A percentile compares a stretch with the other conserved stretches of the same genome.
phyloP scores from a whole-genome alignment of 2,888 invertebrate genomes.

The Zootermopsis nevadensis region DNA sequence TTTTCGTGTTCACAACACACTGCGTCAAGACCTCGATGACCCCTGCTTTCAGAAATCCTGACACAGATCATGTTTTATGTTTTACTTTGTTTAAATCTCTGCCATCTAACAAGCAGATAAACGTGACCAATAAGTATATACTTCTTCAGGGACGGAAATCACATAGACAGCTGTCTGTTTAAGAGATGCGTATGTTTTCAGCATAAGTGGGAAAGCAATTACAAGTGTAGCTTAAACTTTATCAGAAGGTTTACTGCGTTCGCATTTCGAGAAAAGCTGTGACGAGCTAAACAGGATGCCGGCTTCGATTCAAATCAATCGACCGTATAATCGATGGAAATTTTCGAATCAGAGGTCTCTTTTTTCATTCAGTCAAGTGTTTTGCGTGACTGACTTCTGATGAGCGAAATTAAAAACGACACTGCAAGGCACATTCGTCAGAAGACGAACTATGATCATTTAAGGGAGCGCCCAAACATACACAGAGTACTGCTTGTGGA shows the following conservation, averaged over 20 bases:
- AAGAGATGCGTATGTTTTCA: background rate
- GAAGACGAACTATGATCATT: no score
- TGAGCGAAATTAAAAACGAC: background rate
- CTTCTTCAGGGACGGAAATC: background rate
- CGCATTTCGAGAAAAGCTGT: background rate
- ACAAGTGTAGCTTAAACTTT: background rate
- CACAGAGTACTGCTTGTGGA: no score
- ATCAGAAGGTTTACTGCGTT: background rate
- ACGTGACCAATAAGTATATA: background rate
- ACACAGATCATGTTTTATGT: slow-evolving; percentile 12
- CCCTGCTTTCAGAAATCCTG: background rate
- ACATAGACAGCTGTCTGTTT: background rate
- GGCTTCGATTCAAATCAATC: slow-evolving; percentile 24
- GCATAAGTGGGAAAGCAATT: slow-evolving; percentile 1
- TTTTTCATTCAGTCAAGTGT: slow-evolving; percentile 27
- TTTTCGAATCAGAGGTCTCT: slow-evolving; percentile 9
- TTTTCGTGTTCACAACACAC: no score
- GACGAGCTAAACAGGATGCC: slow-evolving; percentile 5
- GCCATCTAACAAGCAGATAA: slow-evolving; percentile 1
- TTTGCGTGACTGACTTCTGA: slow-evolving; percentile 45
- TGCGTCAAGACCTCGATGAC: slow-evolving; percentile 5
- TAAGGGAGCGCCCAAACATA: no score
- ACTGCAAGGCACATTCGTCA: no score
- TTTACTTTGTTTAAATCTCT: background rate
- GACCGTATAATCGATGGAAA: slow-evolving; percentile 29